A percentile compares a stretch with the other conserved stretches of the same genome.
Conservation (phyloP, 2,797 vertebrate genomes). For the Masticophis lateralis region DNA sequence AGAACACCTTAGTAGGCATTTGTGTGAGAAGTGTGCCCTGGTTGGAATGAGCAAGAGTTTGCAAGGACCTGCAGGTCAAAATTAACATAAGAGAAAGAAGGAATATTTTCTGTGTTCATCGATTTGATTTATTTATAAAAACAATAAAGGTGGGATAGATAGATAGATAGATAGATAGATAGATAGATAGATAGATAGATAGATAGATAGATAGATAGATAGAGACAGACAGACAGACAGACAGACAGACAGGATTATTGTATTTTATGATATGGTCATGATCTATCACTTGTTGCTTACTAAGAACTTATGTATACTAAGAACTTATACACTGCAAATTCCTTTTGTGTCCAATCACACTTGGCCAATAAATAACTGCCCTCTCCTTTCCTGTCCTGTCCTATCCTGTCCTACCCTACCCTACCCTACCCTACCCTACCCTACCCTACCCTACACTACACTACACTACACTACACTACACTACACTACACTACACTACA, state of each 20-base stretch:
- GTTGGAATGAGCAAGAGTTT: neutral
- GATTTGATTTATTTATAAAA: neutral
- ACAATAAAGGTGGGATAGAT: neutral
- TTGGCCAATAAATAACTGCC: neutral
- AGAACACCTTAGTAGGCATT: neutral
- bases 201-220: accelerated
- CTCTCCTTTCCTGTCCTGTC: no score
- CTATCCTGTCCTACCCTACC: no score
- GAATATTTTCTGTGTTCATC: neutral
- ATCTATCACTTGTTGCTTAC: neutral
- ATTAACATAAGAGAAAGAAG: neutral
- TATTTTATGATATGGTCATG: neutral
- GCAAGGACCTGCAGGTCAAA: neutral
- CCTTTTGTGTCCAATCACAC: neutral
- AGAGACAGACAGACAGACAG: no score
- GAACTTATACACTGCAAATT: neutral
- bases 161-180: no score
- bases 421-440: no score
- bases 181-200: no score
- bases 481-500: no score
- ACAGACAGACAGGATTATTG: neutral
- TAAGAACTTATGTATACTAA: neutral
- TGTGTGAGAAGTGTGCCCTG: neutral
- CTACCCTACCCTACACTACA: no score
- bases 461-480: no score